phyloP scores from a whole-genome alignment of 2,113 vertebrate genomes.

The Passer montanus region DNA sequence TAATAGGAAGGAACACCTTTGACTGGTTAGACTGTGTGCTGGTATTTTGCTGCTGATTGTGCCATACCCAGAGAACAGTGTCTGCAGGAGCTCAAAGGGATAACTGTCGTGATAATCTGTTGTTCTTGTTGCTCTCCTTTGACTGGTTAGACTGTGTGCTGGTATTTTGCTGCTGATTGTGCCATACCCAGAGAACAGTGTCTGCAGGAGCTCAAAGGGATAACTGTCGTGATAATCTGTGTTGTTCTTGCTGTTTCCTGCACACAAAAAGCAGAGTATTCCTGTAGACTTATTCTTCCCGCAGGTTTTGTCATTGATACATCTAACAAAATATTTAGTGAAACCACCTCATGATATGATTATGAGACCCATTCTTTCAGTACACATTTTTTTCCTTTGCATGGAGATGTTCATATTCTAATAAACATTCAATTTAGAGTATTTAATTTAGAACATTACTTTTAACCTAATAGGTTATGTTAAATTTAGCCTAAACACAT shows the following conservation, averaged over 20 bases:
- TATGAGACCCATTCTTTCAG: neutral
- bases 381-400: neutral
- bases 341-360: neutral
- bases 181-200: too few relatives aligned
- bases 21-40: neutral
- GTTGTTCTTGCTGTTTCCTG: neutral
- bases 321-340: neutral
- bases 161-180: too few relatives aligned
- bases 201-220: too few relatives aligned
- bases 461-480: neutral
- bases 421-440: neutral
- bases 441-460: neutral
- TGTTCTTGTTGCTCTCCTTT: neutral
- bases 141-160: neutral
- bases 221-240: neutral
- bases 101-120: too few relatives aligned
- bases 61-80: too few relatives aligned
- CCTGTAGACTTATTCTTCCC: neutral
- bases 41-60: too few relatives aligned
- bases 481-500: neutral
- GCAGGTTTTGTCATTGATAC: neutral
- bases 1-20: neutral
- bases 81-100: too few relatives aligned
- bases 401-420: neutral
- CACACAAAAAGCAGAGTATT: neutral